Base-by-base conservation (phyloP, 2,888 invertebrate species). In the Danaus chrysippus region DNA sequence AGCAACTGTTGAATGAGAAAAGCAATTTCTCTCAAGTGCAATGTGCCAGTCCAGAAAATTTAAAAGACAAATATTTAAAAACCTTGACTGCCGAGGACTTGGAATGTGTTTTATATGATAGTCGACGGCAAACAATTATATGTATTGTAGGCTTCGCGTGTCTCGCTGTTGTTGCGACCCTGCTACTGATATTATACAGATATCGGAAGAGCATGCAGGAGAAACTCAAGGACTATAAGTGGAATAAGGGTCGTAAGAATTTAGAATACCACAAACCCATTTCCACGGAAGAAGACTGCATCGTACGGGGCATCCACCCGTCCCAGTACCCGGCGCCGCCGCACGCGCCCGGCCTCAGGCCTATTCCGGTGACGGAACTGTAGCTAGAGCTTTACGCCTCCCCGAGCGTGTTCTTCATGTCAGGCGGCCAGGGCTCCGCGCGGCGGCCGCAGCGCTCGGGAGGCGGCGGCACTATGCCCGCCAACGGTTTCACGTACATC, bases 321-420 rank as follows among this genome's bases (percentile, higher is more conserved):
- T 85, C 89, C 68, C 91, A 89, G 79, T 91, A 89, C 84, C 88
- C 88, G 64, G 83, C 79, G 92, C 81, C 91, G 49, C 81, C 87
- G 76, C 86, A 86, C 87, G 76, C 86, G 71, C 85, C 79, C 88
- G 91, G 83, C 92, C 90, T 82, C 78, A 83, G 85, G 78, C 95
- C 96, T 17, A 95, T 96, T 78, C 97, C 97, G 72, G 96, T 96
- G 77, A 97, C 97, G 92, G 97, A 96, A 85, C 96, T 97, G 95
- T 97, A 96, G 96, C 96, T 96, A 96, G 96, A 96, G 93, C 95
- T 96, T 91, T 96, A 96, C 95, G 96, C 96, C 94, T 96, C 96
- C 92, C 94, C 93, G 92, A 94, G 92, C 94, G 95, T 93, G 88
- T 95, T 92, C 92, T 95, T 94, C 93, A 92, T 95, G 92, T 93